phyloP scores from a whole-genome alignment of 2,797 vertebrate genomes.

The Chiloscyllium punctatum region DNA sequence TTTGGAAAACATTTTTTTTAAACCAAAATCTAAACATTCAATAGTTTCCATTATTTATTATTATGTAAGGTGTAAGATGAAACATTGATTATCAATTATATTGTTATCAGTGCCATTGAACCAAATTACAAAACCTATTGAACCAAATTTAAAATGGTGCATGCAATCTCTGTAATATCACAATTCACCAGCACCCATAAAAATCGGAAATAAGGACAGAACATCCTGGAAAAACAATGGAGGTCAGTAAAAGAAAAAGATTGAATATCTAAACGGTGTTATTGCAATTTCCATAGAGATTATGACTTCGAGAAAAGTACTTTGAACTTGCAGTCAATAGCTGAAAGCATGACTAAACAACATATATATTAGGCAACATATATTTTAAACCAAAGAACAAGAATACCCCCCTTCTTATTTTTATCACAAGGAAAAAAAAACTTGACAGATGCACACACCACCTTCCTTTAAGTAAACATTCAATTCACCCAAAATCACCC shows the following conservation, averaged over 20 bases:
- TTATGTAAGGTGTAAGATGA: neutral
- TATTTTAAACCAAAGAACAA: neutral
- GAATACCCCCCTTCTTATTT: neutral
- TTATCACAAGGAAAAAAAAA: neutral
- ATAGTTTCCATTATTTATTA: neutral
- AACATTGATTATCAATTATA: neutral
- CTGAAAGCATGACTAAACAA: too few relatives aligned
- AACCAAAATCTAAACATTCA: neutral
- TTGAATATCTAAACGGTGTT: neutral
- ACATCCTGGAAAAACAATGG: neutral
- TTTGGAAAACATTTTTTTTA: neutral
- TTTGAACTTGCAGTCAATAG: too few relatives aligned
- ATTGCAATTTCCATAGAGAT: too few relatives aligned
- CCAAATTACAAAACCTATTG: neutral
- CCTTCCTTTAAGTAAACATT: neutral
- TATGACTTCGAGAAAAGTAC: too few relatives aligned
- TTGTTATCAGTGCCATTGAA: too few relatives aligned
- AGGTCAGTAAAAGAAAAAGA: neutral
- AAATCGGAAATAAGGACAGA: neutral
- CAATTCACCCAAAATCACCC: neutral
- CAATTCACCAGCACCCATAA: neutral
- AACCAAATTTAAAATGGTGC: neutral
- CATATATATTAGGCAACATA: neutral
- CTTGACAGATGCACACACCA: neutral
- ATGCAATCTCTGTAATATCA: neutral